Conservation (phyloP, 2,113 vertebrate species). For the Oenanthe melanoleuca region DNA sequence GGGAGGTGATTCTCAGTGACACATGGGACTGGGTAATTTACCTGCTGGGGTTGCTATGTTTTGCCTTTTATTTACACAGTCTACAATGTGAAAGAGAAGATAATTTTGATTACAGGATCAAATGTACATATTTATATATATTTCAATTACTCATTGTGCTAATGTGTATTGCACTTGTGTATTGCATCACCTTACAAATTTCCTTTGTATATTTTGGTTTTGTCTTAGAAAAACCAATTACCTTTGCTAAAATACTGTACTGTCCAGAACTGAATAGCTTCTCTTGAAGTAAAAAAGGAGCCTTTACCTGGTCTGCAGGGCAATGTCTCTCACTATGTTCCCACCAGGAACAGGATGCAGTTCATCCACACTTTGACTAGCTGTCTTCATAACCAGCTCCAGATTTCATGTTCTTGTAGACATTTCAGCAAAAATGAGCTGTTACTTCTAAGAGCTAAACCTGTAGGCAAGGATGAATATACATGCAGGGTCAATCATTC, state of each 20-base stretch:
- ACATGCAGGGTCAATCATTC: not conserved
- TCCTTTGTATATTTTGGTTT: not conserved
- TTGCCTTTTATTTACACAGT: conserved; percentile 22
- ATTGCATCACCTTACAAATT: not conserved
- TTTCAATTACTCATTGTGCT: not conserved
- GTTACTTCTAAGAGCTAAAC: not conserved
- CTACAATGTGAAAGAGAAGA: conserved; percentile 16
- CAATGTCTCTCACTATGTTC: not conserved
- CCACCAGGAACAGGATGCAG: not conserved
- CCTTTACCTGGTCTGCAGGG: not conserved
- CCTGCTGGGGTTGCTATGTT: conserved; percentile 74
- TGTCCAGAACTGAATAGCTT: not conserved
- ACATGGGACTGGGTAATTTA: conserved; percentile 58
- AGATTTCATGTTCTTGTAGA: not conserved
- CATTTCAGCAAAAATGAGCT: not conserved
- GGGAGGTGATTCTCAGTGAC: conserved; percentile 33
- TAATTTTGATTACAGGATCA: conserved; percentile 20
- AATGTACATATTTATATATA: not conserved
- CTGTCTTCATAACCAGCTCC: not conserved
- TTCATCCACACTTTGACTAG: not conserved
- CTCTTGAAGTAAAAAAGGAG: not conserved
- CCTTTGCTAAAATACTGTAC: not conserved
- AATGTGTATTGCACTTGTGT: not conserved
- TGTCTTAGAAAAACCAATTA: not conserved
- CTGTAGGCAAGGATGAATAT: not conserved